A percentile compares a stretch with the other conserved stretches of the same genome.
Evolutionary conservation across 2,888 invertebrate species (phyloP).

Genomic region (Scelioninae gen. 1): DNA sequence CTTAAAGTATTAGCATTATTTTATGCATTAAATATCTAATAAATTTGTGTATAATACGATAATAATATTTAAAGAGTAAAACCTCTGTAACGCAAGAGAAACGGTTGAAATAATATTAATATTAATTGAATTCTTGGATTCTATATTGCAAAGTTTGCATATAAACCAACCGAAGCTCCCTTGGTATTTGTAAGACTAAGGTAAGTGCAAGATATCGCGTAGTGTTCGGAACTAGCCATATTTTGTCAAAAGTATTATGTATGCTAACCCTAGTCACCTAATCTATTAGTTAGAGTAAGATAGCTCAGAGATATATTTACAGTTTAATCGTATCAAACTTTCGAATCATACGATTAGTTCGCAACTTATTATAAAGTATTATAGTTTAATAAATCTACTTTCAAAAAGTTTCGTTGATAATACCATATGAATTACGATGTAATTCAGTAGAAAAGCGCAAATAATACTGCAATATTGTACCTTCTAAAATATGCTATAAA

Average conservation of each 20-base stretch:
- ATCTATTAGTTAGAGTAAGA: constrained; percentile 35
- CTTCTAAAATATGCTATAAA: neutral
- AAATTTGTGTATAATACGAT: constrained; percentile 10
- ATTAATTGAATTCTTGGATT: constrained; percentile 38
- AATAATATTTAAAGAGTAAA: constrained; percentile 15
- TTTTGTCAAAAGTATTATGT: constrained; percentile 41
- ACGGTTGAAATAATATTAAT: constrained; percentile 19
- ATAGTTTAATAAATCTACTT: no score
- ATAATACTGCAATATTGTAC: neutral
- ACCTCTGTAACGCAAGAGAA: neutral
- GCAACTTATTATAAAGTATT: neutral
- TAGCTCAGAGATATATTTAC: constrained; percentile 14
- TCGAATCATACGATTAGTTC: constrained; percentile 21
- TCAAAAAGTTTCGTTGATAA: no score
- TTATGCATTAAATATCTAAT: constrained; percentile 17
- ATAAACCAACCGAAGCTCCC: constrained; percentile 27
- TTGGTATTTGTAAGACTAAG: constrained; percentile 27
- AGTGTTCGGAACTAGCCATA: constrained; percentile 36
- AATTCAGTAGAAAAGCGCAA: neutral
- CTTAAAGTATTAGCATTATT: constrained; percentile 6
- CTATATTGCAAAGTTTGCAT: constrained; percentile 29
- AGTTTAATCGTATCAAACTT: constrained; percentile 41
- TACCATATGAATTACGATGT: neutral
- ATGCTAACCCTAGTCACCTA: constrained; percentile 39
- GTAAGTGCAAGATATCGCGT: constrained; percentile 44